A percentile compares a stretch with the other conserved stretches of the same genome.
Evolutionary conservation across 2,888 invertebrate genomes (phyloP).

Genomic region (Hypsopygia costalis): DNA sequence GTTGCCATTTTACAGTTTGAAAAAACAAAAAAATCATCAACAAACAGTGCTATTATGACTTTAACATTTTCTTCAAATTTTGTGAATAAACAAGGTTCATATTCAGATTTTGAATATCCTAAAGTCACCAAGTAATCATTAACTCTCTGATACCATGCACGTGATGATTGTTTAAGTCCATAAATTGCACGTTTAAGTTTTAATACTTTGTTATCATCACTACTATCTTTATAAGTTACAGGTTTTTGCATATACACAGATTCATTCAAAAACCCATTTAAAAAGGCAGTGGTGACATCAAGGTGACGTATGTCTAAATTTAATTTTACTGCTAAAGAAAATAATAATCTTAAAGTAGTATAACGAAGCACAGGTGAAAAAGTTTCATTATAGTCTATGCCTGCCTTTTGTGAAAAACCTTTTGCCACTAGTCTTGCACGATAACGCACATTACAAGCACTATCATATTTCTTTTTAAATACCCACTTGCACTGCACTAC

Average conservation of each 20-base stretch:
- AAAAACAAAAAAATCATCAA: constrained; percentile 23
- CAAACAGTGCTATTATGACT: constrained; percentile 18
- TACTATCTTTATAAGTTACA: neutral
- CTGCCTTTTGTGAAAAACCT: constrained; percentile 10
- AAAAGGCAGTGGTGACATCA: constrained; percentile 17
- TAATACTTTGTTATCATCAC: constrained; percentile 14
- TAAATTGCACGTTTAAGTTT: constrained; percentile 24
- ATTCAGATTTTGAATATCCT: constrained; percentile 18
- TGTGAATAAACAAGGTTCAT: constrained; percentile 26
- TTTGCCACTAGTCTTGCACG: constrained; percentile 17
- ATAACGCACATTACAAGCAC: neutral
- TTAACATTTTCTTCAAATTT: constrained; percentile 13
- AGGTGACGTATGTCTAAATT: constrained; percentile 13
- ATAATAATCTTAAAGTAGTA: constrained; percentile 13
- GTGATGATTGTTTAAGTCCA: constrained; percentile 25
- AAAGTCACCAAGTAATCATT: constrained; percentile 15
- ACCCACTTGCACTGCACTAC: too few relatives aligned
- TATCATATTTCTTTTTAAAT: constrained; percentile 1
- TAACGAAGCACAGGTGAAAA: constrained; percentile 15
- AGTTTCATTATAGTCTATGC: constrained; percentile 16
- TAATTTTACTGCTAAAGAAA: constrained; percentile 12
- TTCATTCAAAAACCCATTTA: constrained; percentile 18
- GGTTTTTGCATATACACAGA: constrained; percentile 19
- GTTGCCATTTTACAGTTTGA: neutral
- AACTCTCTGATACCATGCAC: constrained; percentile 21